Evolutionary conservation across 2,113 vertebrate genomes (phyloP), one percentile per base, ranked within the genome.

Genomic region (Sardina pilchardus): DNA sequence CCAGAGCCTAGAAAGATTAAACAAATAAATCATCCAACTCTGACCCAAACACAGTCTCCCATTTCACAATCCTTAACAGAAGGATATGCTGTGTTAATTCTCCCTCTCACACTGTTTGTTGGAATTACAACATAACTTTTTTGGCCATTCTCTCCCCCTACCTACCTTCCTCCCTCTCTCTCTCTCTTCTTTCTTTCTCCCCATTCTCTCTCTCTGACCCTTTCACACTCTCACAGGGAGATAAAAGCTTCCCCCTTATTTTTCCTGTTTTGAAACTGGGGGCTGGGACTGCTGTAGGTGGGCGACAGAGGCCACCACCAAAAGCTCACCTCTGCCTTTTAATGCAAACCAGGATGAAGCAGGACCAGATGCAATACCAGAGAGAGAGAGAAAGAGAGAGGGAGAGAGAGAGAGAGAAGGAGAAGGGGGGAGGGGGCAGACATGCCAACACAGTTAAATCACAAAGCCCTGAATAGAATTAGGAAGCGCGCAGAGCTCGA

Each of bases 391-490:
- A 9, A 26, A 24, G 59, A 24, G 59, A 24, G 26, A 30, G 63
- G 10, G 63, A 26, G 63, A 30, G 67, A 3, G 30, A 34, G 67
- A 36, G 67, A 36, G 26, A 36, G 9, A 17, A 30, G 3, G 53
- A 19, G 17, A 1, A 4, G 30, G 67, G 9, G n/a, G 56, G 67
- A 1, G 67, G 30, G 34, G 34, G 67, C 14, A 36, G 84, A 86
- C 84, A 81, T 90, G 67, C 86, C 87, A 83, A 45, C 75, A 39
- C n/a, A 81, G 86, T 88, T 85, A 87, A 50, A 82, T 88, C 84
- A 88, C 81, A 36, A 43, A 82, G 85, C 44, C 56, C 39, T 9
- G 26, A 82, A 85, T 50, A 47, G 67, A 87, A 88, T 87, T 81
- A 85, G 21, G 71, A 78, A 56, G 53, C 47, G 86, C 82, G 39